A percentile compares a stretch with the other conserved stretches of the same genome.
phyloP scores from a whole-genome alignment of 2,797 vertebrate species.

The Artibeus jamaicensis region DNA sequence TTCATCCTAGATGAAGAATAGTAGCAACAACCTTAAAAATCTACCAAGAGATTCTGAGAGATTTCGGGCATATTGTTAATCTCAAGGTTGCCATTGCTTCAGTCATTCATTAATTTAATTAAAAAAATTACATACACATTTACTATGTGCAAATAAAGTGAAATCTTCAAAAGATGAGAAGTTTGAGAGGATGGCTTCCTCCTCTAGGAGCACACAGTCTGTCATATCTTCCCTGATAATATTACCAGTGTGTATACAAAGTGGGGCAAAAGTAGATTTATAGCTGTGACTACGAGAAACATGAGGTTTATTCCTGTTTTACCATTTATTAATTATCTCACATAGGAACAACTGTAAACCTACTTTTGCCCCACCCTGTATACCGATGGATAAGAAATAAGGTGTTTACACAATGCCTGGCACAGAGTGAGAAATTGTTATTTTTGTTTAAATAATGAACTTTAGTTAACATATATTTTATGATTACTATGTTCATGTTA shows the following conservation, averaged over 20 bases:
- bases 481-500: not conserved
- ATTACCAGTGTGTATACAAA: not conserved
- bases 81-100: not conserved
- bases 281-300: accelerated
- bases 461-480: not conserved
- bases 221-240: not conserved
- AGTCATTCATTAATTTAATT: not conserved
- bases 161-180: not conserved
- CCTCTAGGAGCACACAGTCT: not conserved
- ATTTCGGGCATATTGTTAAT: not conserved
- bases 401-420: not conserved
- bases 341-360: not conserved
- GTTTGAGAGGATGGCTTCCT: not conserved
- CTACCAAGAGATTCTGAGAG: not conserved
- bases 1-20: not conserved
- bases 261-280: not conserved
- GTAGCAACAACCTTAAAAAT: not conserved
- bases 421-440: not conserved
- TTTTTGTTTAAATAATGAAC: not conserved
- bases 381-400: not conserved
- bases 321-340: not conserved
- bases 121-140: not conserved
- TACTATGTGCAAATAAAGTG: not conserved
- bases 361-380: not conserved
- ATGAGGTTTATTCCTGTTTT: not conserved